phyloP scores from a whole-genome alignment of 2,113 vertebrate species.

The Xiphophorus hellerii region DNA sequence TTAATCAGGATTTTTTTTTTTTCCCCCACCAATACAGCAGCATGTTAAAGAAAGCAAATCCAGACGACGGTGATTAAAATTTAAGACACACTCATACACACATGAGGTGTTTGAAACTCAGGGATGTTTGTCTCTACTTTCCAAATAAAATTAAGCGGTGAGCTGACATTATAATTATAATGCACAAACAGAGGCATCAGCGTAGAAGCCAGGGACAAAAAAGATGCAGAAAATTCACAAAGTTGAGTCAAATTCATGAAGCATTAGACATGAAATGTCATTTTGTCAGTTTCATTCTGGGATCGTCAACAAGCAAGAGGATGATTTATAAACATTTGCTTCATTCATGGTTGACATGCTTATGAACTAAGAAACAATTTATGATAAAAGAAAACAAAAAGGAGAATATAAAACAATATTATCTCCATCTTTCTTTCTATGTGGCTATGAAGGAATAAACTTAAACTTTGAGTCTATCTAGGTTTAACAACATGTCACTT shows the following conservation, averaged over 20 bases:
- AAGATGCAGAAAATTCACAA: not conserved
- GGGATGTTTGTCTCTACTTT: constrained; percentile 57
- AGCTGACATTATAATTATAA: constrained; percentile 35
- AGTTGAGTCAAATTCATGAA: not conserved
- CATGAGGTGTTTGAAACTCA: constrained; percentile 56
- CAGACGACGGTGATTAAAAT: constrained; percentile 70
- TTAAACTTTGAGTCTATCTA: not conserved
- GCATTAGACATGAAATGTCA: not conserved
- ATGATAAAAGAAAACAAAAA: not conserved
- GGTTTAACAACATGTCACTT: not conserved
- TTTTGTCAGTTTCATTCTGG: not conserved
- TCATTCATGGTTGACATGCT: not conserved
- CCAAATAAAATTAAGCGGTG: constrained; percentile 60
- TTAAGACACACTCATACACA: constrained; percentile 45
- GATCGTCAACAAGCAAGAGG: not conserved
- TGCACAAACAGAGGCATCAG: constrained; percentile 3
- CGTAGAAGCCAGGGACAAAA: not conserved
- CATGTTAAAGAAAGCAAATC: constrained; percentile 60
- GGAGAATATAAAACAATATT: not conserved
- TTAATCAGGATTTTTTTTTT: constrained; percentile 63
- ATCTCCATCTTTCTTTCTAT: not conserved
- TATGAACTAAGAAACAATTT: not conserved
- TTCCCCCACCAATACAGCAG: constrained; percentile 29
- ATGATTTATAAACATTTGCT: not conserved
- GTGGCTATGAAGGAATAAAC: not conserved